Evolutionary conservation across 2,888 invertebrate species (phyloP).

Genomic region (Electrophaes corylata): DNA sequence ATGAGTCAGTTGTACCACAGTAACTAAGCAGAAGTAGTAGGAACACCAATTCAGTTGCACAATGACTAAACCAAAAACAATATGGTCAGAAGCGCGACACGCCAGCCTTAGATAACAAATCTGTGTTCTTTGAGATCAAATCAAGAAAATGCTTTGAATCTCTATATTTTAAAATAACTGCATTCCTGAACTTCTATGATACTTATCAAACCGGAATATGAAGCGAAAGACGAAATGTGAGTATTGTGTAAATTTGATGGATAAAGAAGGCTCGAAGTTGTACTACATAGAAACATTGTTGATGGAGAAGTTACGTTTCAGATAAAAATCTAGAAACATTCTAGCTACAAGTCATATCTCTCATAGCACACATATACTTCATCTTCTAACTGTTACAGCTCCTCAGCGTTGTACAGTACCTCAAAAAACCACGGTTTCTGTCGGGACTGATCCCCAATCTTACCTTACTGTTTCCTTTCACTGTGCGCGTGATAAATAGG

Average conservation of each 20-base stretch:
- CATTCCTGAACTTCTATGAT: too few species aligned
- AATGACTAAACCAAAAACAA: background rate
- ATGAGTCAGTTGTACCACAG: slow-evolving; percentile 8
- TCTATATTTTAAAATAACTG: too few species aligned
- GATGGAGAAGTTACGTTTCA: background rate
- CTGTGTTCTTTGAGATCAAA: too few species aligned
- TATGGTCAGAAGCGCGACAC: background rate
- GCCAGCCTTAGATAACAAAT: too few species aligned
- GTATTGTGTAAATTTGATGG: too few species aligned
- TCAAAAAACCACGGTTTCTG: background rate
- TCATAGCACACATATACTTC: too few species aligned
- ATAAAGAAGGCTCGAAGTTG: background rate
- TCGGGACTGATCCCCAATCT: background rate
- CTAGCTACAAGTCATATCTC: background rate
- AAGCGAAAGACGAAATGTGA: too few species aligned
- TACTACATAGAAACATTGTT: background rate
- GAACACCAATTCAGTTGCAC: too few species aligned
- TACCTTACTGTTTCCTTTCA: slow-evolving; percentile 10
- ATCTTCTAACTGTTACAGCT: background rate
- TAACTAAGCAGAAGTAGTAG: background rate
- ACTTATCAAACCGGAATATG: too few species aligned
- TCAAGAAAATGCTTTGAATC: too few species aligned
- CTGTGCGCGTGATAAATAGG: slow-evolving; percentile 17
- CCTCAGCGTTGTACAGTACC: background rate
- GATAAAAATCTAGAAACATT: background rate